Conservation (phyloP, 2,113 vertebrate genomes). For the Myotis yumanensis region DNA sequence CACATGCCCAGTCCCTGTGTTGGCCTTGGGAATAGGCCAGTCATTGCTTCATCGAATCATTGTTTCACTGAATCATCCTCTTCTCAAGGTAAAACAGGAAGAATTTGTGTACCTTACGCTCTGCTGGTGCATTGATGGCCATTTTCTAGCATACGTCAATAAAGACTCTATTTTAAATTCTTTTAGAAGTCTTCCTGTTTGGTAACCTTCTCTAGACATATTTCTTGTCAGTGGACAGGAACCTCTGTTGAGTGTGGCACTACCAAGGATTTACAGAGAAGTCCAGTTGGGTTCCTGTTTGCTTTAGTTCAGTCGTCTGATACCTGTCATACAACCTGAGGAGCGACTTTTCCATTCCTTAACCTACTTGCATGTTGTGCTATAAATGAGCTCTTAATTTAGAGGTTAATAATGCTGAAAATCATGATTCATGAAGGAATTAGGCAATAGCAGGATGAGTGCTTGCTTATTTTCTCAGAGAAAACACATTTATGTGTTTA, state of each 20-base stretch:
- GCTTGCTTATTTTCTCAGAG: background rate
- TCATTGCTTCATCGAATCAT: constrained; percentile 58
- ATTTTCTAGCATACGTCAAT: constrained; percentile 46
- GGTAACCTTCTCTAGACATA: background rate
- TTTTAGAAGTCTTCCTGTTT: background rate
- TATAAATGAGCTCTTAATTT: background rate
- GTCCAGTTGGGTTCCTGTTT: background rate
- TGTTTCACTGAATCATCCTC: constrained; percentile 50
- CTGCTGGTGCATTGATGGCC: background rate
- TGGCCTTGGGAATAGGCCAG: constrained; percentile 29
- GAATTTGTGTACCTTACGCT: background rate
- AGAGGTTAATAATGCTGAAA: background rate
- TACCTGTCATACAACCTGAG: background rate
- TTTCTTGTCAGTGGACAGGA: background rate
- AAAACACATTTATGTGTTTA: background rate
- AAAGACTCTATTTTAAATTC: background rate
- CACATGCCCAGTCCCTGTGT: background rate
- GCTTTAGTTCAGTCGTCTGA: background rate
- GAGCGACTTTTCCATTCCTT: background rate
- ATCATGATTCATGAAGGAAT: background rate
- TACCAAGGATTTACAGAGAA: background rate
- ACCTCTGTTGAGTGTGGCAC: background rate
- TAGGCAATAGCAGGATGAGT: background rate
- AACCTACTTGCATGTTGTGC: background rate
- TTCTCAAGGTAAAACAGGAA: constrained; percentile 36